Base-by-base conservation (phyloP, 2,113 vertebrate species). In the Pluvianellus socialis region DNA sequence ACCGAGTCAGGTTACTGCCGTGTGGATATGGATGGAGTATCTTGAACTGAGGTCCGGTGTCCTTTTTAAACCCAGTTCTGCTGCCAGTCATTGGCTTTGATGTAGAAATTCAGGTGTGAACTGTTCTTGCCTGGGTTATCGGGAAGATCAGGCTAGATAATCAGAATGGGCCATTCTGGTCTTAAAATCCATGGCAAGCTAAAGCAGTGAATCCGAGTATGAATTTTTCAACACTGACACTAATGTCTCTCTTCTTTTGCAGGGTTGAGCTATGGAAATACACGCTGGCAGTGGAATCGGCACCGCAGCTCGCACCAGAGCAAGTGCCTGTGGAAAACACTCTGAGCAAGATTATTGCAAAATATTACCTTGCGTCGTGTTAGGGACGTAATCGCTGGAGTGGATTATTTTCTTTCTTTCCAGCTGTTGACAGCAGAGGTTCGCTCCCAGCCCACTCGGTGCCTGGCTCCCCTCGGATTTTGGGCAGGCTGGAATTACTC, bases 1-100 rank as follows among this genome's bases (percentile, higher is more conserved):
- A 53, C 38, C 6, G 74, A 79, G 61, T 22, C 56, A 35, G 26
- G 52, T 72, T 68, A 44, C 33, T n/a, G 47, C 76, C 53, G 55
- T 58, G 10, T 55, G 49, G 80, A 40, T 47, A 6, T 12, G 33
- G 32, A 6, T 12, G 33, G 32, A 92, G 40, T 7, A 79, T 63
- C 92, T 53, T 75, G 80, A 96, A 72, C 63, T 55, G 82, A 90
- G 85, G 79, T 61, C 62, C 76, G 24, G 53, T 20, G 75, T 82
- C 66, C 62, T 85, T 77, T 84, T 61, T 73, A 87, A 61, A 44
- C 18, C 45, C 74, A 15, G 40, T 26, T 62, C 92, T 86, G 71
- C 75, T 83, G 81, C 79, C 75, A 38, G 82, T 20, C 49, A 7
- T 40, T 47, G 63, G 35, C 85, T 93, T 96, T 95, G 92, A 93